phyloP scores from a whole-genome alignment of 2,888 invertebrate genomes.

The Mythimna lalbum region DNA sequence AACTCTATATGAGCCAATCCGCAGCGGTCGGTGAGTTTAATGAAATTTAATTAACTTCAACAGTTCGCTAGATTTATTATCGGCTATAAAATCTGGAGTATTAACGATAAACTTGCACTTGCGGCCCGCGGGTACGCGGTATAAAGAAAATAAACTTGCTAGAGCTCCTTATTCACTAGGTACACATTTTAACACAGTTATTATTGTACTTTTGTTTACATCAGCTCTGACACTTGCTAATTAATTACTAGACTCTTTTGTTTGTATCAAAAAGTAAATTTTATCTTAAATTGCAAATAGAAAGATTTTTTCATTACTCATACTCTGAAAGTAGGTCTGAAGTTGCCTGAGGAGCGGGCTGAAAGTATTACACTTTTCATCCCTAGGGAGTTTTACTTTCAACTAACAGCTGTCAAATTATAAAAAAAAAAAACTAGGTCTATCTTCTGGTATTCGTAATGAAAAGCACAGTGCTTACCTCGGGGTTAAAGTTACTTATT shows the following conservation, averaged over 20 bases:
- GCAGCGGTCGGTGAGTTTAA: slow-evolving; percentile 62
- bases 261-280: no score
- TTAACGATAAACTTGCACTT: slow-evolving; percentile 69
- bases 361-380: no score
- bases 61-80: slow-evolving; percentile 74
- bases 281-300: no score
- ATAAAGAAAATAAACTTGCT: slow-evolving; percentile 58
- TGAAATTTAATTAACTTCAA: slow-evolving; percentile 75
- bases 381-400: no score
- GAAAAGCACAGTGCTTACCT: no score
- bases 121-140: slow-evolving; percentile 49
- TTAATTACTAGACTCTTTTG: background rate
- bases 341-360: no score
- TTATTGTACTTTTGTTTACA: background rate
- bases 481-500: no score
- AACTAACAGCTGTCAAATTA: no score
- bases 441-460: no score
- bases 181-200: background rate
- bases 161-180: slow-evolving; percentile 14
- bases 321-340: no score
- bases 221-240: background rate
- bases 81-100: slow-evolving; percentile 74
- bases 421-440: no score
- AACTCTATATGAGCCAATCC: slow-evolving; percentile 26
- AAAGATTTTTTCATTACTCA: no score